These are phyloP conservation scores for Sinelater perroti DNA, from an alignment of 2,888 invertebrate genomes.

Conservation along the genomic window DNA sequence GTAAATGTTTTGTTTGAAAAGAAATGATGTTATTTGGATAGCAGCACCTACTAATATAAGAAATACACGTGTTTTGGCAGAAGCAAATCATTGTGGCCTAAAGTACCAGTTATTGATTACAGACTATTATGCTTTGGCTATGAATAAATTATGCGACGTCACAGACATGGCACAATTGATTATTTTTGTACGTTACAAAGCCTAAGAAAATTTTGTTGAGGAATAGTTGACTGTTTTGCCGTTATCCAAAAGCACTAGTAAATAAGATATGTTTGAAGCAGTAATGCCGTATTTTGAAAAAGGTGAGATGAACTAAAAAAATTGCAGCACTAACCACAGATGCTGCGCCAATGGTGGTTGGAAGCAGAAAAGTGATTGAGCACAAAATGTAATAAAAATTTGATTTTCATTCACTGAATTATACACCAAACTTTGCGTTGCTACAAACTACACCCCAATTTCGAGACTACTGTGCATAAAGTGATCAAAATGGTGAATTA, in stretches of 20 bases:
- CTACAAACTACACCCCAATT: conserved; percentile 23
- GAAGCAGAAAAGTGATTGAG: not conserved
- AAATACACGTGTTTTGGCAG: too few relatives aligned
- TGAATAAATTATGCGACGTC: too few relatives aligned
- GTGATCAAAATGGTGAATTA: conserved; percentile 36
- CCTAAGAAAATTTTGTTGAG: conserved; percentile 19
- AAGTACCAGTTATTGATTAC: too few relatives aligned
- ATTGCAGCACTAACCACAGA: not conserved
- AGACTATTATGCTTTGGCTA: too few relatives aligned
- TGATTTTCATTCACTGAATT: conserved; percentile 35
- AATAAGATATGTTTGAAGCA: not conserved
- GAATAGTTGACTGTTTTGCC: conserved; percentile 37
- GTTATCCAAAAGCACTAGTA: conserved; percentile 22
- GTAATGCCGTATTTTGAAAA: conserved; percentile 1
- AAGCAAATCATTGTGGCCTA: too few relatives aligned
- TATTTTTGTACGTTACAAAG: conserved; percentile 43
- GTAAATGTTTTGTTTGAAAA: conserved; percentile 39
- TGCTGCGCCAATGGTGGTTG: not conserved
- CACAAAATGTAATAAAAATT: conserved; percentile 32
- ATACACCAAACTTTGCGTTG: conserved; percentile 40
- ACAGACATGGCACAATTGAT: conserved; percentile 40
- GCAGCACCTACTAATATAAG: conserved; percentile 41
- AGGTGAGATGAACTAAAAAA: too few relatives aligned
- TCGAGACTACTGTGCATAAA: conserved; percentile 36
- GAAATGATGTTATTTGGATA: conserved; percentile 39